Base-by-base conservation (phyloP, 2,888 invertebrate species). In the Cybosia mesomella region DNA sequence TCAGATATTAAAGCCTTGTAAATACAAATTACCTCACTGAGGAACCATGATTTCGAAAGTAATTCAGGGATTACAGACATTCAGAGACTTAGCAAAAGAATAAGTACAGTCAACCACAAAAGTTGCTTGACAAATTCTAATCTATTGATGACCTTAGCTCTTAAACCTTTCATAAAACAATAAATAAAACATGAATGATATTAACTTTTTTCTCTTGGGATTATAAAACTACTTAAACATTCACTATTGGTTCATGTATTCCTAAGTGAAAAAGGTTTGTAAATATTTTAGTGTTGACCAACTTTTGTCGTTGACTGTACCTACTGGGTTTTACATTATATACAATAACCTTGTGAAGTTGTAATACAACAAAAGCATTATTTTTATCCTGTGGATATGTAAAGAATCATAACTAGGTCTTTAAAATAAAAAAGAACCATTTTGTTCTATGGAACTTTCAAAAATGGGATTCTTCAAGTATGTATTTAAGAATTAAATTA, bases 1-100 rank as follows among this genome's bases (percentile, higher is more conserved):
- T 60, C 24, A 22, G 24, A 66, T 32, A 57, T 24, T 22, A 32
- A 49, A 28, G 21, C 43, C 18, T 43, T 49, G 49, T n/a, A 58
- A 58, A 58, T 32, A 34, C 15, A 64, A 68, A 59, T 55, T 39
- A 49, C 22, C 13, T n/a, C 54, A 24, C 61, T 53, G 9, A 58
- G 62, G 65, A 75, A 73, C 61, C 80, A 75, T 80, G 80, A 63
- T 71, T 63, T 49, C 9, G 68, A 72, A 79, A 67, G 64, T 62
- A 54, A 67, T 69, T 62, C 13, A 60, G 59, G 68, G 81, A 75
- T 80, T 80, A 79, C 39, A 55, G 32, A 55, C 43, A 28, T 58
- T 63, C 54, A 32, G 49, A 70, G 59, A 66, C 39, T 1, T 11
- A 55, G 7, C 28, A 9, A 54, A 58, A 49, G n/a, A 34, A 36